These are phyloP conservation scores for Callopanchax toddi DNA, from an alignment of 2,113 vertebrate species.

Conservation along the genomic window DNA sequence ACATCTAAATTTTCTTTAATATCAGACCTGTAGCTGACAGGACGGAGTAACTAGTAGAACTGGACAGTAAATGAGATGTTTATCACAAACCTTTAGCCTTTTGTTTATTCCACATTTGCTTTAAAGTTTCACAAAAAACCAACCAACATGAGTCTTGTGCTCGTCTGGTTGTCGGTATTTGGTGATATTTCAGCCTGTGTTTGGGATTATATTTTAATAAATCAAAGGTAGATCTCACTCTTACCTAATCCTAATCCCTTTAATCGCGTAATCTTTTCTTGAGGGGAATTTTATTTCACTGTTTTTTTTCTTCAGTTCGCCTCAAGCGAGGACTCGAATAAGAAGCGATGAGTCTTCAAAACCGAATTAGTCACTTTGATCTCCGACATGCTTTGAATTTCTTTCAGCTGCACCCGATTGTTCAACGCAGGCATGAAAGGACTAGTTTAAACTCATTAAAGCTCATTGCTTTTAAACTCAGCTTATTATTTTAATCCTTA, in stretches of 20 bases:
- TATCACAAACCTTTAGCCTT: too few relatives aligned
- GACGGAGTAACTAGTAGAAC: too few relatives aligned
- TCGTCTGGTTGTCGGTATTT: too few relatives aligned
- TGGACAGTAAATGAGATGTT: too few relatives aligned
- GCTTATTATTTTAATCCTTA: too few relatives aligned
- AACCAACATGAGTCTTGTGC: too few relatives aligned
- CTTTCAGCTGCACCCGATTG: neutral
- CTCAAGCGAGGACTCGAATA: neutral
- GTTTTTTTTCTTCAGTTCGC: constrained; percentile 11
- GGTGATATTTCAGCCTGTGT: neutral
- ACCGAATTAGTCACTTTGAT: constrained; percentile 23
- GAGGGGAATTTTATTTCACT: neutral
- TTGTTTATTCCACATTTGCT: too few relatives aligned
- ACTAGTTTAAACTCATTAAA: neutral
- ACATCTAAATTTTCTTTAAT: too few relatives aligned
- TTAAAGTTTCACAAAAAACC: too few relatives aligned
- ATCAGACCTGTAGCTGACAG: too few relatives aligned
- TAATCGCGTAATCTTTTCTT: constrained; percentile 10
- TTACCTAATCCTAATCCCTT: constrained; percentile 15
- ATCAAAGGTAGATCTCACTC: constrained; percentile 1
- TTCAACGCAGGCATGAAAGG: neutral
- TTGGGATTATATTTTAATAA: constrained; percentile 5
- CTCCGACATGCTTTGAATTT: constrained; percentile 1
- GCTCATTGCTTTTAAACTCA: neutral
- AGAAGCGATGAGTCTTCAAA: neutral